A percentile compares a stretch with the other conserved stretches of the same genome.
Evolutionary conservation across 2,797 vertebrate species (phyloP).

Genomic region (Tapera naevia): DNA sequence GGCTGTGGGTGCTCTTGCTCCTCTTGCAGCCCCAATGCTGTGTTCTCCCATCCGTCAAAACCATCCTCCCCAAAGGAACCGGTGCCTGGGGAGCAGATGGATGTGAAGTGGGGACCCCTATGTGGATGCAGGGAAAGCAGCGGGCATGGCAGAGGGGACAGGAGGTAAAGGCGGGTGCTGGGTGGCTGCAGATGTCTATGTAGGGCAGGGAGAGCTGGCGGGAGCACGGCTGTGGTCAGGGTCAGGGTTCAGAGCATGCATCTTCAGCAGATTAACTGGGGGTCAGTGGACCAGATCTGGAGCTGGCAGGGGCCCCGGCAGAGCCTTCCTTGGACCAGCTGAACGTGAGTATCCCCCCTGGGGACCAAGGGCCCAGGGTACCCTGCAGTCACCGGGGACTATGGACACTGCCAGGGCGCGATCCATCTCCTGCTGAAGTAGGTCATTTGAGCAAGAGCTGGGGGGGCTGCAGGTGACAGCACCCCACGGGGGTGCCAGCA

Average conservation of each 20-base stretch:
- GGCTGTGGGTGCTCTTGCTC: neutral
- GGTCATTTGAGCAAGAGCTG: neutral
- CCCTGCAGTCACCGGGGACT: neutral
- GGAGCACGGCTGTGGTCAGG: neutral
- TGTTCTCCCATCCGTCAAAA: accelerated
- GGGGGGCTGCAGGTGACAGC: neutral
- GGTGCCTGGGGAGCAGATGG: accelerated
- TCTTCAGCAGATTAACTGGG: conserved; percentile 60
- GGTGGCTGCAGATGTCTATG: conserved; percentile 16
- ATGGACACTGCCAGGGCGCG: neutral
- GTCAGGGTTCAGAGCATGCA: conserved; percentile 18
- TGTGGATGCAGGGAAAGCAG: neutral
- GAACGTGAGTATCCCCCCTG: accelerated
- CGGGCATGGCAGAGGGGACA: neutral
- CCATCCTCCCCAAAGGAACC: accelerated
- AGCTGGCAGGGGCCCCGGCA: neutral
- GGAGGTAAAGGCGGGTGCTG: neutral
- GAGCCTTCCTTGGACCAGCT: neutral
- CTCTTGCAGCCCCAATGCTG: accelerated
- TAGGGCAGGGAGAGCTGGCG: conserved; percentile 12
- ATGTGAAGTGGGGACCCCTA: accelerated
- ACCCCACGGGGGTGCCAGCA: accelerated
- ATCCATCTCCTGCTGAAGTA: neutral
- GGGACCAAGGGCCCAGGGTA: accelerated
- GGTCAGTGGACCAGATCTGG: conserved; percentile 55